Conservation (phyloP, 2,888 invertebrate genomes). For the Lymantria dispar region DNA sequence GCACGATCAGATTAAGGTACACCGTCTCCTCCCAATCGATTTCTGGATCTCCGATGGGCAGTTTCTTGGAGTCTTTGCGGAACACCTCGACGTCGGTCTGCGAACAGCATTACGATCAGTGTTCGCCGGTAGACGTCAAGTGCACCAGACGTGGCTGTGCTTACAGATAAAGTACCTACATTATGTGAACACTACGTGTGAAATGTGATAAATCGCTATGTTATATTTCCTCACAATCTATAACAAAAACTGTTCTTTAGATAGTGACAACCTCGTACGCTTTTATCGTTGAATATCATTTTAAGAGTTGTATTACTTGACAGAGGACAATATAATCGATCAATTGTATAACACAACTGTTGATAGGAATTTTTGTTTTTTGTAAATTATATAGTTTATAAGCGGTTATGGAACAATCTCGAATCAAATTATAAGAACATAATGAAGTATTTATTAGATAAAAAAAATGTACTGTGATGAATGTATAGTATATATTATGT, state of each 20-base stretch:
- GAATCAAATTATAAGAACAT: conserved; percentile 53
- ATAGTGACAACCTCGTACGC: conserved; percentile 51
- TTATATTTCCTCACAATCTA: conserved; percentile 31
- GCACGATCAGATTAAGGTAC: conserved; percentile 97
- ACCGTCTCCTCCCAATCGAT: conserved; percentile 99
- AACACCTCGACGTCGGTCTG: conserved; percentile 98
- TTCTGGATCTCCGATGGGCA: conserved; percentile 97
- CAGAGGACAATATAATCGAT: conserved; percentile 57
- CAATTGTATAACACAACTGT: conserved; percentile 53
- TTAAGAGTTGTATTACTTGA: conserved; percentile 53
- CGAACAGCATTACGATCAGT: conserved; percentile 44
- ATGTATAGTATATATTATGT: conserved; percentile 34
- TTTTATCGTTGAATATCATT: conserved; percentile 66
- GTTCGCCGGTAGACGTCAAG: conserved; percentile 12
- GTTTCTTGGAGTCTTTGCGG: conserved; percentile 97
- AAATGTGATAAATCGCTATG: conserved; percentile 45
- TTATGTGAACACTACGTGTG: conserved; percentile 26
- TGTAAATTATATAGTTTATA: conserved; percentile 72
- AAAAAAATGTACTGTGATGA: conserved; percentile 67
- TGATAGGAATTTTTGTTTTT: conserved; percentile 64
- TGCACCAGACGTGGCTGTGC: conserved; percentile 29
- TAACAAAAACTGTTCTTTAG: conserved; percentile 41
- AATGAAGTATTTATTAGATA: conserved; percentile 68
- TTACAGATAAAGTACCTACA: conserved; percentile 19
- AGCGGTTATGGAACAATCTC: conserved; percentile 67